A percentile compares a stretch with the other conserved stretches of the same genome.
Conservation (phyloP, 2,888 invertebrate species). For the Ctenicera cuprea region DNA sequence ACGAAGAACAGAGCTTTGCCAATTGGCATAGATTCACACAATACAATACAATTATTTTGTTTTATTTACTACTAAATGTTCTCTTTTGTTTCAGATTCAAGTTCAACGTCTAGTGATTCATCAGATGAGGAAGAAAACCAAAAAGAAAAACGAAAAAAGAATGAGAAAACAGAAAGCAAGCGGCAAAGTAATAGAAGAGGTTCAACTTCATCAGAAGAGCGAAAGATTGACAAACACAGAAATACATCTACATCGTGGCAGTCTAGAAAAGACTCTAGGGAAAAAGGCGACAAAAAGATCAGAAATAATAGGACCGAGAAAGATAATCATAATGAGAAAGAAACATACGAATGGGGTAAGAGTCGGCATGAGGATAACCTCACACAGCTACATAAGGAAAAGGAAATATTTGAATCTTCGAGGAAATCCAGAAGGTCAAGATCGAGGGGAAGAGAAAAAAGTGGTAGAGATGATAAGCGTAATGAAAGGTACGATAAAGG, state of each 20-base stretch:
- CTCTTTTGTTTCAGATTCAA: constrained; percentile 28
- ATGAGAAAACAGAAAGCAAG: constrained; percentile 15
- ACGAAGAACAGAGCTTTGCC: too few relatives aligned
- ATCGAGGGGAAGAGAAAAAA: constrained; percentile 13
- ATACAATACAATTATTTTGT: too few relatives aligned
- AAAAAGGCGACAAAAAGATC: constrained; percentile 3
- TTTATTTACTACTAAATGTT: too few relatives aligned
- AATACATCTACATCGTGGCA: not conserved
- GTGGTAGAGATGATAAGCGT: constrained; percentile 6
- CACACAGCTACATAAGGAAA: constrained; percentile 47
- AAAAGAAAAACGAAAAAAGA: constrained; percentile 8
- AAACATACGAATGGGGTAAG: constrained; percentile 31
- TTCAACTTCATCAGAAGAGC: not conserved
- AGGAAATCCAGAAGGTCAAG: not conserved
- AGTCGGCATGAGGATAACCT: constrained; percentile 35
- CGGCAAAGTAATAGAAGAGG: not conserved
- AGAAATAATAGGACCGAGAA: constrained; percentile 17
- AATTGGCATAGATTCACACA: too few relatives aligned
- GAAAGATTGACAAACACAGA: constrained; percentile 4
- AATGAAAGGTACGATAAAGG: not conserved
- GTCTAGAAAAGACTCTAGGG: not conserved
- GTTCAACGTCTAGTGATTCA: constrained; percentile 38
- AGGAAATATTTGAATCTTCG: constrained; percentile 27
- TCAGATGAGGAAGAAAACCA: constrained; percentile 22
- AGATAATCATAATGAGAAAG: constrained; percentile 49